A percentile compares a stretch with the other conserved stretches of the same genome.
phyloP scores from a whole-genome alignment of 2,113 vertebrate species.

The Esox niger region DNA sequence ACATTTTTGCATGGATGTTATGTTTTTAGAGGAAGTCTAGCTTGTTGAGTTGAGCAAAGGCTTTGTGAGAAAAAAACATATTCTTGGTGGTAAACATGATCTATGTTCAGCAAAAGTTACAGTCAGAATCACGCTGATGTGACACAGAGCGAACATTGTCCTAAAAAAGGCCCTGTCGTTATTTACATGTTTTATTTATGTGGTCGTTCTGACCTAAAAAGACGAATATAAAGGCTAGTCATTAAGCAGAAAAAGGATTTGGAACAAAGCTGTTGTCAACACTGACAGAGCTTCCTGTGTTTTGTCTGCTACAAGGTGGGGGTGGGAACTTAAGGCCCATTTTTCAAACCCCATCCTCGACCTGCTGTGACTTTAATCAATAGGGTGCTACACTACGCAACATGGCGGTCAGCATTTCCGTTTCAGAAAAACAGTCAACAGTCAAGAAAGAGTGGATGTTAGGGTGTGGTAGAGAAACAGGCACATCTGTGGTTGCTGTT shows the following conservation, averaged over 20 bases:
- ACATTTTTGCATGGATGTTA: slow-evolving; percentile 92
- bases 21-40: slow-evolving; percentile 85
- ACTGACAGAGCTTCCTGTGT: slow-evolving; percentile 83
- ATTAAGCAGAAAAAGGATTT: slow-evolving; percentile 82
- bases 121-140: slow-evolving; percentile 82
- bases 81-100: slow-evolving; percentile 78
- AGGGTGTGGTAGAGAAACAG: background rate
- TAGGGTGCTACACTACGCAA: slow-evolving; percentile 70
- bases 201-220: slow-evolving; percentile 80
- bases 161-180: slow-evolving; percentile 82
- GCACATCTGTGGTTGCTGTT: background rate
- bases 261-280: slow-evolving; percentile 85
- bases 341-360: slow-evolving; percentile 82
- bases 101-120: slow-evolving; percentile 80
- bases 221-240: slow-evolving; percentile 80
- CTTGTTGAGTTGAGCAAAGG: slow-evolving; percentile 60
- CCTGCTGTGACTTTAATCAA: slow-evolving; percentile 81
- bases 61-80: slow-evolving; percentile 54
- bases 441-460: background rate
- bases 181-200: slow-evolving; percentile 86
- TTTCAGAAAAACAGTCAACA: slow-evolving; percentile 10
- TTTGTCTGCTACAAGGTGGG: slow-evolving; percentile 83
- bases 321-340: slow-evolving; percentile 82
- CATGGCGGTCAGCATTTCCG: slow-evolving; percentile 2
- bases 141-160: slow-evolving; percentile 85